Evolutionary conservation across 2,797 vertebrate species (phyloP), one percentile per base, ranked within the genome.

Genomic region (Xenops minutus): DNA sequence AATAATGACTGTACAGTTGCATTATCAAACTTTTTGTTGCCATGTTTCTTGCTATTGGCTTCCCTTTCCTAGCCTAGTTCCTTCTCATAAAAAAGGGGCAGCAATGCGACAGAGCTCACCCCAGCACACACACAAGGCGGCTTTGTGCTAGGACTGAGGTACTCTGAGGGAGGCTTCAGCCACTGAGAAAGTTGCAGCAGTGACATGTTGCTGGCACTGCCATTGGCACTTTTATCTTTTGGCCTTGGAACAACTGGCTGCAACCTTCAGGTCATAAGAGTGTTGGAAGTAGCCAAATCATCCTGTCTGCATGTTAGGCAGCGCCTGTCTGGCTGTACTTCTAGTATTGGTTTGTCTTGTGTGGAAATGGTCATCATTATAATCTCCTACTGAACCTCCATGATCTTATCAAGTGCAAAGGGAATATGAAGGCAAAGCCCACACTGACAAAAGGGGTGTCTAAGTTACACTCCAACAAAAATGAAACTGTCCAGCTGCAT

Each of bases 1-100:
- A 30, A 27, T 43, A 29, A 7, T 37, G 21, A 26, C 19, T 24
- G 17, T 7, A 44, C 3, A 37, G 36, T 18, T 2, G 1, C 0
- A 0, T 18, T 49, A 34, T 22, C 23, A 71, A 55, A 14, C 0
- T 32, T 63, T 51, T 43, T 77, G 15, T 34, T 32, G 52, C 52
- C 1, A 0, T 68, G 15, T 59, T 82, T 67, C 22, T 44, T 17
- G 39, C 21, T 13, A 30, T 34, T 34, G 49, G 10, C 48, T 92
- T 85, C 36, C 23, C 22, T 68, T 90, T 67, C 19, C 15, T 43
- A 85, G 14, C 7, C 18, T 77, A 36, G 3, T 26, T 94, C 44
- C 12, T 92, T 36, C 1, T 1, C 4, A 15, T 68, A 30, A 63
- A 37, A 56, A 61, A 54, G 32, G 37, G 61, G 36, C 37, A 91